Base-by-base conservation (phyloP, 2,888 invertebrate species). In the Dicycla oo region DNA sequence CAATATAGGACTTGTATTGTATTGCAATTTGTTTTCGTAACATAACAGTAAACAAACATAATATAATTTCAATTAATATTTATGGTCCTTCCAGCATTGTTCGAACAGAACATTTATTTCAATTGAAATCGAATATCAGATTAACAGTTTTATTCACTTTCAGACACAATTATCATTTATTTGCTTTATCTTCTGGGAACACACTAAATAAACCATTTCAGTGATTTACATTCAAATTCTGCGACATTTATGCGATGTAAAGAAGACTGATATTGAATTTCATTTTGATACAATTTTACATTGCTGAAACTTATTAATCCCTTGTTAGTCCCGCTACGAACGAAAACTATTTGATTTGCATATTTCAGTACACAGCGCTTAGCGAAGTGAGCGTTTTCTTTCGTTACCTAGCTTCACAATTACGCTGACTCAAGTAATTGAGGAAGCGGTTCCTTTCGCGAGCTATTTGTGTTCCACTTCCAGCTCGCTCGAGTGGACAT, bases 261-360 rank as follows among this genome's bases (percentile, higher is more conserved):
- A 61, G 58, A 47, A 80, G 70, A 65, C 47, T 18, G 2, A 62
- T 75, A 57, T 43, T 45, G 1, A n/a, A 69, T 58, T 65, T 23
- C 0, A 57, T 38, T 54, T 34, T 5, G 18, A 56, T 60, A 73
- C 62, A 58, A 63, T 68, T 78, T 45, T 15, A 61, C 63, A 45
- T 58, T 15, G 18, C 26, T 62, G 18, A 47, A 54, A 58, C 51
- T 67, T 73, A 79, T 63, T 38, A 79, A 53, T 79, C 53, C 61
- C 43, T 75, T 49, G 65, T 62, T 65, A 57, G 51, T 40, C 18
- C 15, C 57, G 34, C 56, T 65, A 23, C 45, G 40, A 61, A 75
- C 69, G 34, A 57, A 54, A 70, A 70, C 71, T 76, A 71, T 75
- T 61, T n/a, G 30, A 45, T 58, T 80, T 70, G 65, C 45, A 63